Conservation (phyloP, 92 coral and sea anemone species). For the Phymanthus crucifer region DNA sequence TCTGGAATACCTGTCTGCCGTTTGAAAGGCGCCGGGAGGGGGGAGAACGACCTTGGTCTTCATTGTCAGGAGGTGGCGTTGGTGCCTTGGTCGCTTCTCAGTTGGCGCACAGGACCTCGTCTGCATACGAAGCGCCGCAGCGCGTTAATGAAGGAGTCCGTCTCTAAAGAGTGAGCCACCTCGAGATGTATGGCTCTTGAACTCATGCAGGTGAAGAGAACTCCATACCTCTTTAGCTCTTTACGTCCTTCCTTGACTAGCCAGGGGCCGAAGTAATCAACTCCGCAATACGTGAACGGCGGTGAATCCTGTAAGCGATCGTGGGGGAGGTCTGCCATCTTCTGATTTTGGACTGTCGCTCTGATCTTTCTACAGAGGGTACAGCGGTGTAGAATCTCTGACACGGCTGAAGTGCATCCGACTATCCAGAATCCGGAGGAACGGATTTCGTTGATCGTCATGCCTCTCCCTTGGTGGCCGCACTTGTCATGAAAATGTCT, state of each 20-base stretch:
- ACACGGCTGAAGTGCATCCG: constrained; percentile 52
- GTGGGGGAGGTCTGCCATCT: constrained; percentile 61
- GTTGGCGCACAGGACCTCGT: no score
- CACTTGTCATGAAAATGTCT: neutral
- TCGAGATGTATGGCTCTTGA: no score
- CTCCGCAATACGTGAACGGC: constrained; percentile 49
- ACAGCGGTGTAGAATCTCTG: constrained; percentile 22
- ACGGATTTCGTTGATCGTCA: neutral
- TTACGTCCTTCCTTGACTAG: constrained; percentile 28
- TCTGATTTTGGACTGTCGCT: constrained; percentile 38
- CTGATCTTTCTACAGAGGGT: constrained; percentile 53
- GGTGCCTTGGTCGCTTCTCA: no score
- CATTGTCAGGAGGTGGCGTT: no score
- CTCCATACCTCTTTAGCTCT: no score
- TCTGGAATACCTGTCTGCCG: no score
- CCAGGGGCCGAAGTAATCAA: constrained; percentile 19
- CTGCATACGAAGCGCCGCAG: no score
- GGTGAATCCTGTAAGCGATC: constrained; percentile 48
- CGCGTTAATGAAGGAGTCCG: no score
- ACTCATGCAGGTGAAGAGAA: no score
- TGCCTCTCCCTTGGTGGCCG: constrained; percentile 1
- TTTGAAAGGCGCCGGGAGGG: no score
- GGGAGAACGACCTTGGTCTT: no score
- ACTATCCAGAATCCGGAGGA: constrained; percentile 55
- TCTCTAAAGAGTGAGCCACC: no score